A percentile compares a stretch with the other conserved stretches of the same genome.
These are phyloP conservation scores for Poecile montanus DNA, from an alignment of 2,797 vertebrate genomes.

Conservation along the genomic window DNA sequence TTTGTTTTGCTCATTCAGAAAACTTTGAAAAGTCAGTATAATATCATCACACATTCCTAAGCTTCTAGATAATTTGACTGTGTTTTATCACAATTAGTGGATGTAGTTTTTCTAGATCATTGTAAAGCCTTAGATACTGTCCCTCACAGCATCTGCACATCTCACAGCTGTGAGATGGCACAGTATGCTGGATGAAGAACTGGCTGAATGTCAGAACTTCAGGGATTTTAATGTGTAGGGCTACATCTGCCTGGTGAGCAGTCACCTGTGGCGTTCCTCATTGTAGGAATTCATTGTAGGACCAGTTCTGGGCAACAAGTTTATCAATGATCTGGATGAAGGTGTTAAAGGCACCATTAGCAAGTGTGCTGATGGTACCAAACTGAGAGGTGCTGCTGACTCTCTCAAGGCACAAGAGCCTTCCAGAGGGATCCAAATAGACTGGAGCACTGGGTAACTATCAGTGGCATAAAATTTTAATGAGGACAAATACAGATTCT, in stretches of 20 bases:
- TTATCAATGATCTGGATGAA: neutral
- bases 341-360: neutral
- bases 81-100: neutral
- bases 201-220: neutral
- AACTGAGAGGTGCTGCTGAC: neutral
- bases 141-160: neutral
- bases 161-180: neutral
- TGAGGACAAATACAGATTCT: neutral
- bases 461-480: neutral
- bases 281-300: neutral
- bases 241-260: neutral
- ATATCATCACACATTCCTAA: neutral
- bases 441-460: rapidly evolving
- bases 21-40: neutral
- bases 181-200: neutral
- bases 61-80: neutral
- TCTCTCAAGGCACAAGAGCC: neutral
- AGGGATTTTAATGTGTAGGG: neutral
- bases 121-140: neutral
- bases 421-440: neutral
- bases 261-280: neutral
- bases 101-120: neutral
- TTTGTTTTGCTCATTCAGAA: neutral
- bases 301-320: neutral
- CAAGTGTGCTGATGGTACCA: neutral